Conservation (phyloP, 1,140 invertebrate genomes). For the Megathymus violae region DNA sequence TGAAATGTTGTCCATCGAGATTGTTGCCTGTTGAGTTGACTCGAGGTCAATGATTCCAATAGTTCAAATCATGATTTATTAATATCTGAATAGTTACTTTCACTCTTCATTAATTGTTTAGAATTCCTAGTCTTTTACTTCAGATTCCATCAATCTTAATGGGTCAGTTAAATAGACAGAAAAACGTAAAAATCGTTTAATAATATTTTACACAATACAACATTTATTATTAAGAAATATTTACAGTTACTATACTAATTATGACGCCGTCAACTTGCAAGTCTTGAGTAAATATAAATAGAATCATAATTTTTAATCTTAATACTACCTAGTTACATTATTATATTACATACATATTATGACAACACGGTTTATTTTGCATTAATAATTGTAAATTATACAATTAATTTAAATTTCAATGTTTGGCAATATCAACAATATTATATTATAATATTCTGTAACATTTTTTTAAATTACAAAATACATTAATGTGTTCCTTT, state of each 20-base stretch:
- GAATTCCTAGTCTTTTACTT: no score
- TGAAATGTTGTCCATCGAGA: no score
- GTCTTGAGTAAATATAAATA: conserved; percentile 1
- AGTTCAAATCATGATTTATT: no score
- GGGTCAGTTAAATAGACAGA: not conserved
- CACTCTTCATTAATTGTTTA: no score
- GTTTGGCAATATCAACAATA: no score
- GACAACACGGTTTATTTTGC: no score
- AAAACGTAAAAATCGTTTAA: not conserved
- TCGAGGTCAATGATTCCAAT: no score
- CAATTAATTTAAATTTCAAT: conserved; percentile 5
- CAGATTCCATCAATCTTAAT: not conserved
- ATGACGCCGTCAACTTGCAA: not conserved
- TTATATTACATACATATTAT: no score
- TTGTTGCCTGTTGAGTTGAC: no score
- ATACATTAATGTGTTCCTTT: no score
- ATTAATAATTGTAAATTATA: conserved; percentile 6
- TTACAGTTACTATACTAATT: conserved; percentile 1
- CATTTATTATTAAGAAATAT: not conserved
- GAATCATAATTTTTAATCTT: not conserved
- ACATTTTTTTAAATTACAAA: conserved; percentile 4
- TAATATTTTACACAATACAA: not conserved
- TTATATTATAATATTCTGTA: not conserved
- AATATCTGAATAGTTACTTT: no score
- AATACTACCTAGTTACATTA: not conserved